Conservation (phyloP, 2,113 vertebrate genomes). For the Pangasianodon gigas region DNA sequence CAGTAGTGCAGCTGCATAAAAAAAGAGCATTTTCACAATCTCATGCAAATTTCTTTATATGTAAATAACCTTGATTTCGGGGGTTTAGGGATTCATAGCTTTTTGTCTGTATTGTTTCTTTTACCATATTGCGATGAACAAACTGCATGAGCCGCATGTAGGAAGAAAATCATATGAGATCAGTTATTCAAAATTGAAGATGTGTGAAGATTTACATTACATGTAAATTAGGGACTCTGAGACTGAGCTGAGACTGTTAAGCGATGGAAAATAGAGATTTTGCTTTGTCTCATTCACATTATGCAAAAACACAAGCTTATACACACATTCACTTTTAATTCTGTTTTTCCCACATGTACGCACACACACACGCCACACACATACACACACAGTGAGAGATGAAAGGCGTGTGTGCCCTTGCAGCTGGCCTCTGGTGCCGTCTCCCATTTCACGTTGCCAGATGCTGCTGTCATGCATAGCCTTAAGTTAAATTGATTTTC, state of each 20-base stretch:
- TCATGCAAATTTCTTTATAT: neutral
- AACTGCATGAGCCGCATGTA: neutral
- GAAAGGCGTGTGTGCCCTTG: slow-evolving; percentile 47
- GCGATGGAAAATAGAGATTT: neutral
- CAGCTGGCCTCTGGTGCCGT: slow-evolving; percentile 45
- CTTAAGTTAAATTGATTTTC: slow-evolving; percentile 56
- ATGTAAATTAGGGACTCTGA: slow-evolving; percentile 18
- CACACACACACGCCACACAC: slow-evolving; percentile 16
- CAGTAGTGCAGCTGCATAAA: neutral
- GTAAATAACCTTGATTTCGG: too few relatives aligned
- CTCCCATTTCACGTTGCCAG: slow-evolving; percentile 58
- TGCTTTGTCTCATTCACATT: neutral
- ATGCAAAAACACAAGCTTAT: neutral
- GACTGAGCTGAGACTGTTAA: neutral
- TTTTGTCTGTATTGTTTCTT: neutral
- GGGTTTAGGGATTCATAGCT: neutral
- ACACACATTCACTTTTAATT: slow-evolving; percentile 17
- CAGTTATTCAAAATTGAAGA: neutral
- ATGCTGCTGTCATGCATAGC: slow-evolving; percentile 48
- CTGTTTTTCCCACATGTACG: neutral
- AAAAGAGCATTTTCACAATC: neutral
- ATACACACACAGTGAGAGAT: slow-evolving; percentile 40
- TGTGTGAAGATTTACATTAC: too few relatives aligned
- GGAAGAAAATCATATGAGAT: neutral
- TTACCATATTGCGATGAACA: neutral